These are phyloP conservation scores for Arion vulgaris DNA, from an alignment of 1,140 invertebrate genomes.

Conservation along the genomic window DNA sequence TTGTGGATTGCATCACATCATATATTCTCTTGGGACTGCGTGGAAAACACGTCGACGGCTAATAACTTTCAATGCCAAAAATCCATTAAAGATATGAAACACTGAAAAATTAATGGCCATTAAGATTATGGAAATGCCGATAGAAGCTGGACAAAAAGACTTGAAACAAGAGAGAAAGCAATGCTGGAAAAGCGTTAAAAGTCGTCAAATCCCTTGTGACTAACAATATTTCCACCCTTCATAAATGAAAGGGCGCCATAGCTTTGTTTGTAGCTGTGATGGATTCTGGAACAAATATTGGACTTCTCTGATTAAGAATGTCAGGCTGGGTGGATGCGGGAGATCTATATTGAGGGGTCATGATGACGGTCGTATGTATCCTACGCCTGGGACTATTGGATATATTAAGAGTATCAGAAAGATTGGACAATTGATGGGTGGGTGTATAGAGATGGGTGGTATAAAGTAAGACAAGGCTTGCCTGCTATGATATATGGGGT, in stretches of 20 bases:
- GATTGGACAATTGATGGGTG: too few species aligned
- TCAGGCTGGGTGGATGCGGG: not conserved
- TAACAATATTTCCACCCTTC: not conserved
- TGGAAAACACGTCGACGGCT: not conserved
- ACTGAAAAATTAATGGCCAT: conserved; percentile 52
- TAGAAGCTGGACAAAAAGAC: not conserved
- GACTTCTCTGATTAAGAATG: conserved; percentile 41
- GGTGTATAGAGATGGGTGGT: too few species aligned
- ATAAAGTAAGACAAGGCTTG: too few species aligned
- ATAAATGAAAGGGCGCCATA: not conserved
- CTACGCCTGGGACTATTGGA: too few species aligned
- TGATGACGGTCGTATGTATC: too few species aligned
- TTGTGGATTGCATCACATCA: too few species aligned
- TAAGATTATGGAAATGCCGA: conserved; percentile 28
- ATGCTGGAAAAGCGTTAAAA: not conserved
- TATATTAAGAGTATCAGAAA: too few species aligned
- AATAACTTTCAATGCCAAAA: conserved; percentile 40
- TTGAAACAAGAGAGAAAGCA: not conserved
- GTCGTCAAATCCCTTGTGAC: not conserved
- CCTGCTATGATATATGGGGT: too few species aligned
- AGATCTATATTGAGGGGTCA: not conserved
- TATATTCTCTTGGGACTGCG: not conserved
- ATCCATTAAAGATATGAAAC: conserved; percentile 51
- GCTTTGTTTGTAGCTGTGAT: not conserved
- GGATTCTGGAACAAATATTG: conserved; percentile 36